Percentiles rank a stretch among this genome's conserved stretches.
Evolutionary conservation across 2,113 vertebrate species (phyloP).

Genomic region (Aphyosemion australe): DNA sequence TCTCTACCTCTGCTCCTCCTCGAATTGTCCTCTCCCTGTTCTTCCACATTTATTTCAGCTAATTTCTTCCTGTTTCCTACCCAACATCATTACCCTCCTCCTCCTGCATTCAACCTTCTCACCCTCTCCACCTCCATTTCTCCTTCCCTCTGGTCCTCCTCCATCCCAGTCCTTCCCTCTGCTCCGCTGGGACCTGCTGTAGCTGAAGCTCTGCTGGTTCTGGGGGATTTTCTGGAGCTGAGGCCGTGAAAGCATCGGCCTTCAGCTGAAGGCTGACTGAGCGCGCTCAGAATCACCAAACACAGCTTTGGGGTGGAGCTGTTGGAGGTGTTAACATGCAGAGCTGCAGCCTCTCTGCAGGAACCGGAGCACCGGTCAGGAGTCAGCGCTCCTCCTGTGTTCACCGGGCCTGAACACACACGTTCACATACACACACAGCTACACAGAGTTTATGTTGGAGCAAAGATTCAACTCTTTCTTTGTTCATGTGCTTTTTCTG

Average conservation of each 20-base stretch:
- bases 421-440: not conserved
- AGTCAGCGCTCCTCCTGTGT: constrained; percentile 6
- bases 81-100: not conserved
- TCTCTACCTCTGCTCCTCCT: not conserved
- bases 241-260: constrained; percentile 48
- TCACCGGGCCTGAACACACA: not conserved
- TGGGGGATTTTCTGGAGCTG: constrained; percentile 55
- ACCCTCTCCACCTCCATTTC: not conserved
- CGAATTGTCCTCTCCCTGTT: not conserved
- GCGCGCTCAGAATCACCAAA: constrained; percentile 47
- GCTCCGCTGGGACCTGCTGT: constrained; percentile 26
- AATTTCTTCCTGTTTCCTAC: not conserved
- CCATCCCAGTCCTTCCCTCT: not conserved
- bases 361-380: constrained; percentile 3
- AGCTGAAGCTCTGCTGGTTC: constrained; percentile 42
- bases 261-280: constrained; percentile 29
- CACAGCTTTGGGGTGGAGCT: not conserved
- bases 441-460: not conserved
- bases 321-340: constrained; percentile 33
- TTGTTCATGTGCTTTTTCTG: constrained; percentile 9
- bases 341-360: constrained; percentile 12
- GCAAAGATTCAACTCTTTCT: not conserved
- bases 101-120: not conserved
- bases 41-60: not conserved
- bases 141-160: not conserved